Percentiles rank a stretch among this genome's conserved stretches.
Evolutionary conservation across 2,888 invertebrate species (phyloP).

Genomic region (Mythimna albipuncta): DNA sequence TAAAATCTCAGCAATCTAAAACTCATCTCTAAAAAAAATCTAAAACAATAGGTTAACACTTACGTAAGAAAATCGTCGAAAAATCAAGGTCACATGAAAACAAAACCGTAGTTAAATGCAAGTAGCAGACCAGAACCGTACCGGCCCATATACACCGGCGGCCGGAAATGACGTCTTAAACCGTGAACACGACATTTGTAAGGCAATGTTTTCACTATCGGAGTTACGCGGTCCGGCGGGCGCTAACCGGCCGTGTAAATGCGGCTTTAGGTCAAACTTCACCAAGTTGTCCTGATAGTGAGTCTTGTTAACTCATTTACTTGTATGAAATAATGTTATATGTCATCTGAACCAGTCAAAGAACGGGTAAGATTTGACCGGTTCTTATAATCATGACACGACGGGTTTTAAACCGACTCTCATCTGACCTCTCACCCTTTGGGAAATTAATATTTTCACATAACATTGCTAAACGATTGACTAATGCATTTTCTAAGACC

Average conservation of each 20-base stretch:
- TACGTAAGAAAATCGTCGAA: slow-evolving; percentile 72
- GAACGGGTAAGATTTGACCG: slow-evolving; percentile 18
- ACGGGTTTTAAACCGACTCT: slow-evolving; percentile 19
- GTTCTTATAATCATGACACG: slow-evolving; percentile 4
- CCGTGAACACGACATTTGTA: slow-evolving; percentile 66
- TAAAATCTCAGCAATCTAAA: slow-evolving; percentile 48
- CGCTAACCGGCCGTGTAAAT: slow-evolving; percentile 81
- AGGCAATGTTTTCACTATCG: slow-evolving; percentile 84
- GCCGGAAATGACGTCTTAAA: slow-evolving; percentile 81
- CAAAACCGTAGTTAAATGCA: slow-evolving; percentile 84
- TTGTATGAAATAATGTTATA: slow-evolving; percentile 14
- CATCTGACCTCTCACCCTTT: slow-evolving; percentile 28
- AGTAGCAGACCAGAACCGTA: slow-evolving; percentile 81
- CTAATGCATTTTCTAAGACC: background rate
- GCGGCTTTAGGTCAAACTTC: slow-evolving; percentile 71
- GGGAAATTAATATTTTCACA: slow-evolving; percentile 32
- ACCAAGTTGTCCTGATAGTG: slow-evolving; percentile 55
- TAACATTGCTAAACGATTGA: background rate
- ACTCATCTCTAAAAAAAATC: slow-evolving; percentile 42
- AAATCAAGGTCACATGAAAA: slow-evolving; percentile 83
- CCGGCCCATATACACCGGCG: slow-evolving; percentile 82
- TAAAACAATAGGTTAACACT: slow-evolving; percentile 68
- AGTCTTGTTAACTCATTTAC: slow-evolving; percentile 42
- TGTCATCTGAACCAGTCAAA: background rate
- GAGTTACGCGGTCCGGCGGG: slow-evolving; percentile 76